A percentile compares a stretch with the other conserved stretches of the same genome.
phyloP scores from a whole-genome alignment of 2,888 invertebrate genomes.

The Pomacea canaliculata region DNA sequence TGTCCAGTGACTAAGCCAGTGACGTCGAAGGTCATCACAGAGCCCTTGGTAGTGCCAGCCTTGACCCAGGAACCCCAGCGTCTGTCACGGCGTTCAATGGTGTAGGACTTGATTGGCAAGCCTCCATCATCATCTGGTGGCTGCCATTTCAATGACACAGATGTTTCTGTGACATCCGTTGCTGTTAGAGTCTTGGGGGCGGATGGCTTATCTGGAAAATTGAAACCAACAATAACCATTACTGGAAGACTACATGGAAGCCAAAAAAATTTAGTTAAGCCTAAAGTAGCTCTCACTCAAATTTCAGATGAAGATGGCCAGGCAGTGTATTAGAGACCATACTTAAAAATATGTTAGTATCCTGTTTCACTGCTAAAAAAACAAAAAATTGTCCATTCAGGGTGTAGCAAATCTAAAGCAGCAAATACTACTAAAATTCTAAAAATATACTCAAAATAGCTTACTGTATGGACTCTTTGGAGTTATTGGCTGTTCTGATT shows the following conservation, averaged over 20 bases:
- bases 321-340: too few relatives aligned
- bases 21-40: constrained; percentile 49
- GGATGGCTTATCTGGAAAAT: constrained; percentile 40
- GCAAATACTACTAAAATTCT: too few relatives aligned
- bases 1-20: constrained; percentile 56
- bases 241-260: too few relatives aligned
- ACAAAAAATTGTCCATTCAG: too few relatives aligned
- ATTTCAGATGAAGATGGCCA: too few relatives aligned
- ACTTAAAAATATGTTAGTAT: too few relatives aligned
- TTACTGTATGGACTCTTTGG: constrained; percentile 64
- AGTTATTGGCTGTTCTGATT: constrained; percentile 49
- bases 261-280: too few relatives aligned
- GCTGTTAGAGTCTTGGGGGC: constrained; percentile 50
- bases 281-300: too few relatives aligned
- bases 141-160: constrained; percentile 64
- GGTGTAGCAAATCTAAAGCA: too few relatives aligned
- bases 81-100: constrained; percentile 61
- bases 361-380: too few relatives aligned
- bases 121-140: constrained; percentile 68
- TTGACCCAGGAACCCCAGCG: constrained; percentile 57
- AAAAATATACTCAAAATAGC: constrained; percentile 11
- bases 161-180: constrained; percentile 51
- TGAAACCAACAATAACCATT: background rate
- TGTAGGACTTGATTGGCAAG: constrained; percentile 56
- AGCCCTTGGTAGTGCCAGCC: constrained; percentile 52